These are phyloP conservation scores for Plusia festucae DNA, from an alignment of 2,888 invertebrate species.

Conservation along the genomic window DNA sequence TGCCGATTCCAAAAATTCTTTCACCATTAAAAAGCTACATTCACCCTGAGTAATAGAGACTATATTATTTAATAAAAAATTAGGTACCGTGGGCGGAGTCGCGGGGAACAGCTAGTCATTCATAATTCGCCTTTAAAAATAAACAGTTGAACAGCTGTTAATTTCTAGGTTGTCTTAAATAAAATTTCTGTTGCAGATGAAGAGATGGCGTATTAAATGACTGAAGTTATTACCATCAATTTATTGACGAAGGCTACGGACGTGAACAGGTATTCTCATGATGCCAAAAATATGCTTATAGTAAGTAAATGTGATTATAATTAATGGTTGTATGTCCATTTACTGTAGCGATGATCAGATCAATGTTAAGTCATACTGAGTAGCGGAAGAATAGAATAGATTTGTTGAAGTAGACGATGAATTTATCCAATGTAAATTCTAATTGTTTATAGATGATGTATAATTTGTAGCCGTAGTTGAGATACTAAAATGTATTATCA, in stretches of 20 bases:
- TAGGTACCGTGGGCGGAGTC: too few relatives aligned
- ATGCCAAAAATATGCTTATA: conserved; percentile 81
- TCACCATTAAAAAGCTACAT: too few relatives aligned
- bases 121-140: not conserved
- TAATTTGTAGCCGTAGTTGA: conserved; percentile 59
- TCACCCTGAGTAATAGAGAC: too few relatives aligned
- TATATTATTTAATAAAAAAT: too few relatives aligned
- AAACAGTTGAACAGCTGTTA: not conserved
- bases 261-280: conserved; percentile 71
- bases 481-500: conserved; percentile 56
- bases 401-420: conserved; percentile 77
- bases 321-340: conserved; percentile 87
- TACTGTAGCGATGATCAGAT: conserved; percentile 79
- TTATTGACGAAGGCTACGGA: conserved; percentile 57
- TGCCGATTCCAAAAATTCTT: too few relatives aligned
- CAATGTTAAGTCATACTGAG: conserved; percentile 70
- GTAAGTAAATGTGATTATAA: conserved; percentile 77
- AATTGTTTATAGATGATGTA: conserved; percentile 66
- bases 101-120: too few relatives aligned
- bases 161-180: conserved; percentile 12
- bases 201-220: conserved; percentile 70
- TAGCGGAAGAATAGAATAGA: conserved; percentile 64
- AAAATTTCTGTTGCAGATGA: conserved; percentile 76
- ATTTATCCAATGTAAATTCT: conserved; percentile 74
- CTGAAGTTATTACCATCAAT: conserved; percentile 65